Evolutionary conservation across 2,797 vertebrate species (phyloP).

Genomic region (Eulemur coronatus): DNA sequence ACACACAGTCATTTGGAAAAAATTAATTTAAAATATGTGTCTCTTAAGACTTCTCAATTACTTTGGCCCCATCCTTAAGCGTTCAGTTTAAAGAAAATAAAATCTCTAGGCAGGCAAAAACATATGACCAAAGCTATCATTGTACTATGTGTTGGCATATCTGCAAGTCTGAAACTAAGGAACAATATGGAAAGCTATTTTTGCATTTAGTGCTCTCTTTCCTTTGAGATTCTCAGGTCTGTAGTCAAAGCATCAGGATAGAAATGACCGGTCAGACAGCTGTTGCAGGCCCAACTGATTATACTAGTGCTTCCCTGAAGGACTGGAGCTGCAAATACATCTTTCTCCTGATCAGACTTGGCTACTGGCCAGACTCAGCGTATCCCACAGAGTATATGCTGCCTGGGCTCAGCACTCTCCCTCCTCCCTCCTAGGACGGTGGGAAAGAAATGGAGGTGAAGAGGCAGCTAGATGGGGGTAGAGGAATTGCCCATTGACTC

Average conservation of each 20-base stretch:
- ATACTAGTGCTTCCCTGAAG: not conserved
- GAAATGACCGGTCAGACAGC: not conserved
- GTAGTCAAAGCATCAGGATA: not conserved
- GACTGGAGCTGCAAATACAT: not conserved
- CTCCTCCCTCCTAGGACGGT: not conserved
- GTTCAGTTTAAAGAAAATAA: slow-evolving; percentile 14
- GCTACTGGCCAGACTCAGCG: not conserved
- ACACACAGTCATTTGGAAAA: slow-evolving; percentile 22
- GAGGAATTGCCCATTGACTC: not conserved
- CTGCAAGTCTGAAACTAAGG: not conserved
- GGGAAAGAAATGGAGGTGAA: not conserved
- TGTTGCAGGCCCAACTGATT: not conserved
- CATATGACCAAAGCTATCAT: not conserved
- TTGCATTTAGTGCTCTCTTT: not conserved
- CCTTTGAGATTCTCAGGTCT: slow-evolving; percentile 23
- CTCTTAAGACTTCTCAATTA: slow-evolving; percentile 41
- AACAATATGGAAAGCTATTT: not conserved
- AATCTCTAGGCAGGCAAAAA: not conserved
- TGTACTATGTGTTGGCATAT: not conserved
- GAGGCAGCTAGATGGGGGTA: not conserved
- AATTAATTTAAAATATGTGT: slow-evolving; percentile 29
- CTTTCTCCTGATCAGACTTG: not conserved
- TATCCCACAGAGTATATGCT: not conserved
- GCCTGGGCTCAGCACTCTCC: not conserved
- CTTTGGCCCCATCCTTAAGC: not conserved